A percentile compares a stretch with the other conserved stretches of the same genome.
Conservation (phyloP, 2,797 vertebrate genomes). For the Hippocampus kuda region DNA sequence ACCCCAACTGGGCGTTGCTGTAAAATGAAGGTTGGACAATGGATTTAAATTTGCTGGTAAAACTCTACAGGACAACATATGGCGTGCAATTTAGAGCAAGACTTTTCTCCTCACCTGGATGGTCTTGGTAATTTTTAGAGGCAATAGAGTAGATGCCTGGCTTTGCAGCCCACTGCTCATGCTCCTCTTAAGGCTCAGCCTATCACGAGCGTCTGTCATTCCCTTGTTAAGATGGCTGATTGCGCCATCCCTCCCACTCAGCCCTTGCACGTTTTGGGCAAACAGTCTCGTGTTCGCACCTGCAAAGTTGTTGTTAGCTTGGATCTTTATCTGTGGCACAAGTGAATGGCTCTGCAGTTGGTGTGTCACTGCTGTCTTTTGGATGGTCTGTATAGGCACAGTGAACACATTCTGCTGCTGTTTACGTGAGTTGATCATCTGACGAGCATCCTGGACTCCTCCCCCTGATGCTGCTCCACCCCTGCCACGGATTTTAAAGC, state of each 20-base stretch:
- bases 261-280: slow-evolving; percentile 43
- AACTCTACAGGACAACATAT: neutral
- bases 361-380: slow-evolving; percentile 29
- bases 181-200: slow-evolving; percentile 84
- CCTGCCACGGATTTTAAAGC: slow-evolving; percentile 80
- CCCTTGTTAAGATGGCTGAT: slow-evolving; percentile 59
- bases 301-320: slow-evolving; percentile 39
- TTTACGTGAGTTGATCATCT: slow-evolving; percentile 93
- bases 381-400: slow-evolving; percentile 25
- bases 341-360: slow-evolving; percentile 44
- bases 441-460: slow-evolving; percentile 82
- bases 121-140: slow-evolving; percentile 93
- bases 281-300: slow-evolving; percentile 49
- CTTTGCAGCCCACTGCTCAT: slow-evolving; percentile 60
- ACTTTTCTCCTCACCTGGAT: slow-evolving; percentile 74
- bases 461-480: slow-evolving; percentile 13
- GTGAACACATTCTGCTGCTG: slow-evolving; percentile 55
- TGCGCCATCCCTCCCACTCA: slow-evolving; percentile 36
- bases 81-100: neutral
- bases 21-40: neutral
- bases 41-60: neutral
- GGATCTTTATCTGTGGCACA: slow-evolving; percentile 64
- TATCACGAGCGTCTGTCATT: slow-evolving; percentile 85
- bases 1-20: slow-evolving; percentile 67
- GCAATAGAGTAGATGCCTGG: slow-evolving; percentile 55